Conservation (phyloP, 23 tunicate species). For the Trididemnum nubilum region DNA sequence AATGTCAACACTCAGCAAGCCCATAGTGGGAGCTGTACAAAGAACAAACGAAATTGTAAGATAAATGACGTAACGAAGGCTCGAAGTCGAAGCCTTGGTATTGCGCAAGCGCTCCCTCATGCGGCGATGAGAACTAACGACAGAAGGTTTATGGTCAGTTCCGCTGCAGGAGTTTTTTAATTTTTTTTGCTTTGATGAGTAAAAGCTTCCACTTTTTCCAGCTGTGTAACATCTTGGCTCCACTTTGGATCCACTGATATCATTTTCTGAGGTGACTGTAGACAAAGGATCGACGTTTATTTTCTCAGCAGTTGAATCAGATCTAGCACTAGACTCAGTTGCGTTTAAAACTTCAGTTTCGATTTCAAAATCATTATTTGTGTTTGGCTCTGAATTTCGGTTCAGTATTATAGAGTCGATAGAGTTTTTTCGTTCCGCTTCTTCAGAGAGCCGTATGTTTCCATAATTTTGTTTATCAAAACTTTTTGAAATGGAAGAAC, state of each 20-base stretch:
- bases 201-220: not conserved
- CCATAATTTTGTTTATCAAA: not conserved
- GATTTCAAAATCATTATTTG: too few relatives aligned
- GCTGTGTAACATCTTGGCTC: not conserved
- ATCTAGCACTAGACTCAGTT: too few relatives aligned
- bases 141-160: not conserved
- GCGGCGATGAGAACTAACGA: slow-evolving; percentile 36
- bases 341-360: too few relatives aligned
- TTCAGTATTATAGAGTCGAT: too few relatives aligned
- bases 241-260: too few relatives aligned
- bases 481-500: not conserved
- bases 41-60: slow-evolving; percentile 46
- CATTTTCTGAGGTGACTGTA: too few relatives aligned
- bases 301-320: too few relatives aligned
- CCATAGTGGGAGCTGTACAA: slow-evolving; percentile 80
- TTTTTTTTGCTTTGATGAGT: not conserved
- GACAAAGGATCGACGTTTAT: too few relatives aligned
- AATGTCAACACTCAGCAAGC: slow-evolving; percentile 63
- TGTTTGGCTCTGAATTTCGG: too few relatives aligned
- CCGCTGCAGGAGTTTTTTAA: too few relatives aligned
- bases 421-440: too few relatives aligned
- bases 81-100: slow-evolving; percentile 41
- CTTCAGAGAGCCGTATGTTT: too few relatives aligned
- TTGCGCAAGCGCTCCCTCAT: slow-evolving; percentile 49
- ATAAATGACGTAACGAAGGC: slow-evolving; percentile 64